Percentiles rank a stretch among this genome's conserved stretches.
Conservation (phyloP, 2,113 vertebrate species). For the Stegastes partitus region DNA sequence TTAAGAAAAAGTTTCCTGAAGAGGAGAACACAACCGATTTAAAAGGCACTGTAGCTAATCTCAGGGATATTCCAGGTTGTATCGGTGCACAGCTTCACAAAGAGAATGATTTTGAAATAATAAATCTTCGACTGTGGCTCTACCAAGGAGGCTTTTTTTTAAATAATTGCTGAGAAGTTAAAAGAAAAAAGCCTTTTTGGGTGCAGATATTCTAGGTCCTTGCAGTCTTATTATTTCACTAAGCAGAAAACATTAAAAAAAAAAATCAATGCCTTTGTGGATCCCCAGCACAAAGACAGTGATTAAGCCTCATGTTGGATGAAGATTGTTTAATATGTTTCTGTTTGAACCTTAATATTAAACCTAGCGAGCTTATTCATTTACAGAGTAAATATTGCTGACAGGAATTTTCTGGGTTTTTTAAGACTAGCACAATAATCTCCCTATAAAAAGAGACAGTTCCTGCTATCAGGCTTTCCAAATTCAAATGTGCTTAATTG, state of each 20-base stretch:
- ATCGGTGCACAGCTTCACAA: neutral
- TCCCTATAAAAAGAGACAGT: too few relatives aligned
- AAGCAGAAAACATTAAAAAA: neutral
- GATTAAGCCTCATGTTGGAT: conserved; percentile 3
- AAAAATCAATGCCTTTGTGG: neutral
- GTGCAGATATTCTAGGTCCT: neutral
- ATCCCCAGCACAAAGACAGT: neutral
- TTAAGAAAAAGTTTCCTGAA: conserved; percentile 7
- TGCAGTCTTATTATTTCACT: neutral
- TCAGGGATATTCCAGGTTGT: conserved; percentile 24
- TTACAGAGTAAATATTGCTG: neutral
- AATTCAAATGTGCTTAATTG: conserved; percentile 1
- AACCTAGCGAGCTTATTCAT: neutral
- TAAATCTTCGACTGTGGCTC: neutral
- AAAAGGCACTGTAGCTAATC: conserved; percentile 24
- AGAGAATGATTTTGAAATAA: conserved; percentile 15
- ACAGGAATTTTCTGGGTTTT: neutral
- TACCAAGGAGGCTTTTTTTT: neutral
- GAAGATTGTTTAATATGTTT: conserved; percentile 8
- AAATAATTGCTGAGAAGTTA: conserved; percentile 24
- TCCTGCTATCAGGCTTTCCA: too few relatives aligned
- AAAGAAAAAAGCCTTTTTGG: conserved; percentile 5
- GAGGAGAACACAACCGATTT: conserved; percentile 23
- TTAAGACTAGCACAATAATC: too few relatives aligned
- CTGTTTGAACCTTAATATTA: conserved; percentile 3